Percentiles rank a stretch among this genome's conserved stretches.
Evolutionary conservation across 2,797 vertebrate genomes (phyloP).

Genomic region (Acropternis orthonyx): DNA sequence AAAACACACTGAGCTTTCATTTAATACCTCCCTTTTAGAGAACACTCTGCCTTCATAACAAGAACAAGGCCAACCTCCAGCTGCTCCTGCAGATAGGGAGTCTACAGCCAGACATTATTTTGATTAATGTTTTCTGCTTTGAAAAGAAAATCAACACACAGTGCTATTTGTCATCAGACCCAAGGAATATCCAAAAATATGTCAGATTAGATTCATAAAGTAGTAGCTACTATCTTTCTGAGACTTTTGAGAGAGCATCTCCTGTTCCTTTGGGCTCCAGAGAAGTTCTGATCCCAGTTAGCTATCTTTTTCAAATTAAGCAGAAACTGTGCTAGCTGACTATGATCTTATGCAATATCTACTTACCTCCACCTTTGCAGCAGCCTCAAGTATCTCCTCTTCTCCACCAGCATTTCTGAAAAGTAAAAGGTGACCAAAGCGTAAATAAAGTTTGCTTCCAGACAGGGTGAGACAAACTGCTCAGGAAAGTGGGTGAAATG

Average conservation of each 20-base stretch:
- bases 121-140: neutral
- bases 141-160: neutral
- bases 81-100: neutral
- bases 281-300: neutral
- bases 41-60: neutral
- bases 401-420: neutral
- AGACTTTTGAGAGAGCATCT: neutral
- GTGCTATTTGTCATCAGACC: neutral
- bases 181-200: neutral
- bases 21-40: neutral
- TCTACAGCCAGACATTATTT: neutral
- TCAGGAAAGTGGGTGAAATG: neutral
- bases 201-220: neutral
- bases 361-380: neutral
- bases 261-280: neutral
- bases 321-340: neutral
- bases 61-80: neutral
- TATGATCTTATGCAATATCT: rapidly evolving
- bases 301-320: neutral
- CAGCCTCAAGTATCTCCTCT: neutral
- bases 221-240: neutral
- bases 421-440: neutral
- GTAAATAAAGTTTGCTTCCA: neutral
- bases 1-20: neutral
- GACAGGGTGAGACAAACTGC: neutral